Conservation (phyloP, 2,797 vertebrate species). For the Chelon auratus region DNA sequence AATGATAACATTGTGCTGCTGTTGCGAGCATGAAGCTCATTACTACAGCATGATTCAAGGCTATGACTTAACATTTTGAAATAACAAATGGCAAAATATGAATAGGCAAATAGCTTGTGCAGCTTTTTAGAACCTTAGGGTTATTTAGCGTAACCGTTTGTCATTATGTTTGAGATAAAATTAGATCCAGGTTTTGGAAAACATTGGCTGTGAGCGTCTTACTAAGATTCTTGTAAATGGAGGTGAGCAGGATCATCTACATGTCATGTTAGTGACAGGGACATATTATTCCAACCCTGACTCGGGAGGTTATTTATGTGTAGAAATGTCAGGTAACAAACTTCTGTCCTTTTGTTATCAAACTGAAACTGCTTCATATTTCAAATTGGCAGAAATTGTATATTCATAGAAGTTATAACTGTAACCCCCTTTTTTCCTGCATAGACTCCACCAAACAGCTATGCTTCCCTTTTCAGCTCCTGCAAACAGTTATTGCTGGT, state of each 20-base stretch:
- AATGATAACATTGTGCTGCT: constrained; percentile 55
- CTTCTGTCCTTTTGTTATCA: too few relatives aligned
- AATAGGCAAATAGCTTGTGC: not conserved
- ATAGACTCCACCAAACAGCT: too few relatives aligned
- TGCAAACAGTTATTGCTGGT: too few relatives aligned
- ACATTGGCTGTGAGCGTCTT: not conserved
- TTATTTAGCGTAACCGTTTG: not conserved
- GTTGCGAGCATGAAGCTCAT: constrained; percentile 37
- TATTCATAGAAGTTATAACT: too few relatives aligned
- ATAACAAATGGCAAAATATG: constrained; percentile 10
- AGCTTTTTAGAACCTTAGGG: constrained; percentile 3
- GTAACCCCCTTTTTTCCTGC: too few relatives aligned
- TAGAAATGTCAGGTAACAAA: not conserved
- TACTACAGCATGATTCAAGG: constrained; percentile 30
- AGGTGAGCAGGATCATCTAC: not conserved
- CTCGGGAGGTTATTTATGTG: not conserved
- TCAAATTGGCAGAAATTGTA: too few relatives aligned
- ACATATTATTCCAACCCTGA: not conserved
- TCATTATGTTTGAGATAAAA: not conserved
- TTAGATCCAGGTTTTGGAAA: not conserved
- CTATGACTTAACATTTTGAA: constrained; percentile 24
- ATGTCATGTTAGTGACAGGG: not conserved
- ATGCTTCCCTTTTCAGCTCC: too few relatives aligned
- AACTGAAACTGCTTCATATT: too few relatives aligned
- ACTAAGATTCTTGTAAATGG: not conserved